phyloP scores from a whole-genome alignment of 1,140 invertebrate genomes.

The Ceratina australensis region DNA sequence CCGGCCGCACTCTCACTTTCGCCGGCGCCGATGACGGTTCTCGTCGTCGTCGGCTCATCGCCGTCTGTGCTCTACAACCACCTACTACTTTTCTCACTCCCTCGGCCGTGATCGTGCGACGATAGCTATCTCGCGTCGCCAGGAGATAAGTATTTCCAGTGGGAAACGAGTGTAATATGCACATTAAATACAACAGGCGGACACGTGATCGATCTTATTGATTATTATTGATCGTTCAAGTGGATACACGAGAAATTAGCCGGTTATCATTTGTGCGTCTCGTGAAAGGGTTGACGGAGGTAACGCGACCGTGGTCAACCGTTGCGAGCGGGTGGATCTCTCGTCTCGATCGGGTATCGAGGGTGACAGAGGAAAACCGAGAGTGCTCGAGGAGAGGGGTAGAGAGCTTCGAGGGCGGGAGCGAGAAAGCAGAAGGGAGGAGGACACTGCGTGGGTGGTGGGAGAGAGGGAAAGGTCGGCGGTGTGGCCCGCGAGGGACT shows the following conservation, averaged over 20 bases:
- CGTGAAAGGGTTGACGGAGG: constrained; percentile 52
- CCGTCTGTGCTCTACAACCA: constrained; percentile 52
- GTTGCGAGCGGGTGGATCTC: constrained; percentile 34
- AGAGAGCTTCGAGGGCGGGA: constrained; percentile 51
- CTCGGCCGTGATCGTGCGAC: constrained; percentile 24
- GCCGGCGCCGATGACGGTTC: constrained; percentile 73
- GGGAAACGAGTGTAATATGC: background rate
- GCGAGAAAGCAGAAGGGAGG: constrained; percentile 59
- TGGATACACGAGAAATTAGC: background rate
- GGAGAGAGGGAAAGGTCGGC: constrained; percentile 59
- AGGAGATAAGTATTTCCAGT: constrained; percentile 4
- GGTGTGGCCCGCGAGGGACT: constrained; percentile 59
- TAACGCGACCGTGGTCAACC: constrained; percentile 45
- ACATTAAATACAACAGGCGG: background rate
- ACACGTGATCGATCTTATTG: constrained; percentile 19
- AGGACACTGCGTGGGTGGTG: constrained; percentile 60
- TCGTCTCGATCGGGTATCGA: constrained; percentile 38
- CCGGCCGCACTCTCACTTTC: constrained; percentile 76
- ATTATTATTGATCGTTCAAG: constrained; percentile 10
- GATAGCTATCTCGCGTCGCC: constrained; percentile 10
- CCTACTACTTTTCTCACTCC: constrained; percentile 22
- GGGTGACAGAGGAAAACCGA: constrained; percentile 56
- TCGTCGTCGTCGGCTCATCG: constrained; percentile 64
- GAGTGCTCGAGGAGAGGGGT: constrained; percentile 48
- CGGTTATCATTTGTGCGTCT: too few relatives aligned